Evolutionary conservation across 2,888 invertebrate species (phyloP), one percentile per base, ranked within the genome.

Genomic region (Chymomyza caudatula): DNA sequence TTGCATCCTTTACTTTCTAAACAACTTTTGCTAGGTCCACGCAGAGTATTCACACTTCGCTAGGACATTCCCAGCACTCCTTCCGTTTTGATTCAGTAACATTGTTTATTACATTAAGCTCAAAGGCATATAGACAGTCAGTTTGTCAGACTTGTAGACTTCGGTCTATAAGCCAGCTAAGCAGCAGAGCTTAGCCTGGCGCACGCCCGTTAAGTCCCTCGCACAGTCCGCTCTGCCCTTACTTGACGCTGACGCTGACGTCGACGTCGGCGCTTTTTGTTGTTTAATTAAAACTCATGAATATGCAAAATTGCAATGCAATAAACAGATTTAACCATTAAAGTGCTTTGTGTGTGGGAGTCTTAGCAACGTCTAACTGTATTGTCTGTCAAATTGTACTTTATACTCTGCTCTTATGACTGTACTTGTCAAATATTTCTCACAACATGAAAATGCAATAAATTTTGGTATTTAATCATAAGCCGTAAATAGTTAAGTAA

Each of bases 391-490:
- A 37, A 37, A 37, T 11, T 8, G 29, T 37, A 37, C 29, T 11
- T 11, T 37, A 11, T 11, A n/a, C 2, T 6, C 3, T 47, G 44
- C 44, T 15, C 6, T 47, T 47, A 6, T 15, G n/a, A 47, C 29
- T 8, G 29, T 47, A 47, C 44, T 51, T 51, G 51, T 20, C 51
- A 51, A 20, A 17, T 20, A 51, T 22, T 20, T 51, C 11, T 51
- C 51, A 51, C 6, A 68, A 82, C 82, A 82, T 68, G 74, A 72
- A 71, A 81, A 77, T 70, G 65, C 82, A 69, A 82, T 79, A 65
- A 70, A 65, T 67, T 74, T 63, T 29, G 73, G 69, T 59, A 74
- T 84, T 70, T 69, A 51, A 76, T 81, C 78, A 71, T 69, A 37
- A 44, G 17, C 73, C 66, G 67, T 76, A 71, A 72, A 73, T 69